Percentiles rank a stretch among this genome's conserved stretches.
Conservation (phyloP, 2,888 invertebrate species). For the Frankliniella fusca region DNA sequence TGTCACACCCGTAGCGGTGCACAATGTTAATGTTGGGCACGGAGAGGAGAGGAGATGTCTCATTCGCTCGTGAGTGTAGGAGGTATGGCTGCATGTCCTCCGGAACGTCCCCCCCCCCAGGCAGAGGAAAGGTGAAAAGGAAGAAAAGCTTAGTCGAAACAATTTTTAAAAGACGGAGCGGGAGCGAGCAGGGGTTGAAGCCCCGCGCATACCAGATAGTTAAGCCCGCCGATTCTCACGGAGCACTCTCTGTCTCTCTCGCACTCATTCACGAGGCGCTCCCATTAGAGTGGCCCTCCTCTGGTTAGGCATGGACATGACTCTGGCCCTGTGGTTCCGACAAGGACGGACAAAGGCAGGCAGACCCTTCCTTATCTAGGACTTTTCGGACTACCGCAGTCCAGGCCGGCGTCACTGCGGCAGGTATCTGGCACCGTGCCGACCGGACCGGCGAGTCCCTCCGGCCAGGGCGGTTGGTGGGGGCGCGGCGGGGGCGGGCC, state of each 20-base stretch:
- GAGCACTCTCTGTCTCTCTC: neutral
- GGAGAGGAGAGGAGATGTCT: too few species aligned
- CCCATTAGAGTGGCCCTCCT: too few species aligned
- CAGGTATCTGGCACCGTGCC: neutral
- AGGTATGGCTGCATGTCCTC: too few species aligned
- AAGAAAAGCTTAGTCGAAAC: too few species aligned
- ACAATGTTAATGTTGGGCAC: neutral
- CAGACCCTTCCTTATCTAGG: neutral
- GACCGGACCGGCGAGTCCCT: neutral
- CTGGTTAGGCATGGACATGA: too few species aligned
- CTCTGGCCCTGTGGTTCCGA: too few species aligned
- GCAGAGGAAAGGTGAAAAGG: too few species aligned
- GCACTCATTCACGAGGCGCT: neutral
- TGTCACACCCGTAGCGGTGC: neutral
- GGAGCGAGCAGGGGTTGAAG: too few species aligned
- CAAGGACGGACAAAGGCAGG: neutral
- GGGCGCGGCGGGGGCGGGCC: neutral
- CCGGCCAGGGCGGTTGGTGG: neutral
- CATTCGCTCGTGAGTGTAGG: too few species aligned
- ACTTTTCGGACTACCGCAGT: neutral
- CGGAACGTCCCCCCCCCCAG: too few species aligned
- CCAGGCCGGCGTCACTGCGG: neutral
- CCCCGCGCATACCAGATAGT: too few species aligned
- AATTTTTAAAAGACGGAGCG: too few species aligned
- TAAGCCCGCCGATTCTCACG: neutral